phyloP scores from a whole-genome alignment of 1,140 invertebrate species.

The Solenopsis invicta region DNA sequence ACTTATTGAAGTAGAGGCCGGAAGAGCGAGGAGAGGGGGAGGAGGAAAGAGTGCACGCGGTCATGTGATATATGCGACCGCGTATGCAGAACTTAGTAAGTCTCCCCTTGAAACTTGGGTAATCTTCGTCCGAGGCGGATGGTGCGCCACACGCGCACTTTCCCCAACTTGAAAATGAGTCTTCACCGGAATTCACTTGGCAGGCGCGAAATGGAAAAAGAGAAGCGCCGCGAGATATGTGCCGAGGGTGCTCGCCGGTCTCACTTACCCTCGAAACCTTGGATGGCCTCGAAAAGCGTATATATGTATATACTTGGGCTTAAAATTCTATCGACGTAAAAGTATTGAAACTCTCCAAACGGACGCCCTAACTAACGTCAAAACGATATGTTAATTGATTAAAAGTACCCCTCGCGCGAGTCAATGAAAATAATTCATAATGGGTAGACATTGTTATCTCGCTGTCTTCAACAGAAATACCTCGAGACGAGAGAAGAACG shows the following conservation, averaged over 20 bases:
- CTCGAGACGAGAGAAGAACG: not conserved
- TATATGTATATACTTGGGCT: not conserved
- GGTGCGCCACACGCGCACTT: slow-evolving; percentile 48
- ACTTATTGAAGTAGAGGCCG: slow-evolving; percentile 24
- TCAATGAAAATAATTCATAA: slow-evolving; percentile 8
- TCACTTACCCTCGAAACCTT: slow-evolving; percentile 5
- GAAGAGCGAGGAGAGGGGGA: not conserved
- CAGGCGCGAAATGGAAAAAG: slow-evolving; percentile 40
- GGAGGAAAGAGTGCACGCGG: not conserved
- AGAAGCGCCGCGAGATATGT: slow-evolving; percentile 35
- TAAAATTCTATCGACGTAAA: not conserved
- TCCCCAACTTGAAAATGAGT: slow-evolving; percentile 59
- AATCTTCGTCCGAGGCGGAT: slow-evolving; percentile 51
- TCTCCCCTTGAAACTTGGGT: slow-evolving; percentile 54
- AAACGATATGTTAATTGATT: slow-evolving; percentile 44
- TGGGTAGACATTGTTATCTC: not conserved
- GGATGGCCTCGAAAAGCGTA: not conserved
- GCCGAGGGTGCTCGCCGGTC: not conserved
- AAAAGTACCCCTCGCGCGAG: not conserved
- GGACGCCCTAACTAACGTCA: not conserved
- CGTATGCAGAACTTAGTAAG: slow-evolving; percentile 60
- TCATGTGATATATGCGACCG: slow-evolving; percentile 44
- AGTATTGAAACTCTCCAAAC: not conserved
- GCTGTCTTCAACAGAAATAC: not conserved
- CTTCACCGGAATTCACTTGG: slow-evolving; percentile 52